Conservation (phyloP, 2,888 invertebrate species). For the Cerastoderma edule region DNA sequence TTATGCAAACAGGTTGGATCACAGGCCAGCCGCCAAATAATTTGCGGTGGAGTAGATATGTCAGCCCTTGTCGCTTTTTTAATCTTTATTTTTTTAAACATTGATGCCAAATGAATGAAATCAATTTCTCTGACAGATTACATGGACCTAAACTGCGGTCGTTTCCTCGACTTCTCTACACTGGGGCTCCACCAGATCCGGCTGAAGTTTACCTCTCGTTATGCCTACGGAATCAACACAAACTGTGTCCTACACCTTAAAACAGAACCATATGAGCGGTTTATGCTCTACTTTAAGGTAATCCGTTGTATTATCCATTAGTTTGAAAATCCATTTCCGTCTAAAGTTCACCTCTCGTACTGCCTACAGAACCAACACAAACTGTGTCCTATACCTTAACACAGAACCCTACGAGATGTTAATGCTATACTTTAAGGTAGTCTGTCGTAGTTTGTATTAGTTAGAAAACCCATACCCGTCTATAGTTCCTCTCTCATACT, state of each 20-base stretch:
- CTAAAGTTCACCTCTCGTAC: conserved; percentile 15
- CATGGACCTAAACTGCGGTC: conserved; percentile 23
- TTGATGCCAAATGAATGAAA: too few species aligned
- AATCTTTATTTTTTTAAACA: too few species aligned
- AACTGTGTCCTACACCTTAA: neutral
- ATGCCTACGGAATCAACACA: conserved; percentile 7
- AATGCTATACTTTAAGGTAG: conserved; percentile 29
- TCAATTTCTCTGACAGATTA: conserved; percentile 14
- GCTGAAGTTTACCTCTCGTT: conserved; percentile 13
- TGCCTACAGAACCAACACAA: conserved; percentile 10
- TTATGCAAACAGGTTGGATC: too few species aligned
- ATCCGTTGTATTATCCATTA: neutral
- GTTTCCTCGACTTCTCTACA: conserved; percentile 6
- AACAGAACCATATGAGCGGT: neutral
- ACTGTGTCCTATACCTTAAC: neutral
- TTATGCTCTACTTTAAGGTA: conserved; percentile 31
- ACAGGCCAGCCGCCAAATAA: too few species aligned
- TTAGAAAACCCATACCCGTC: conserved; percentile 21
- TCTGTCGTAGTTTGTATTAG: neutral
- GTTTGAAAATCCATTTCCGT: too few species aligned
- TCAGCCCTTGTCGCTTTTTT: too few species aligned
- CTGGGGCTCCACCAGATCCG: conserved; percentile 21
- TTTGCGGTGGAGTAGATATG: too few species aligned
- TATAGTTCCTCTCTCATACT: conserved; percentile 7
- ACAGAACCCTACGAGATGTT: neutral